A percentile compares a stretch with the other conserved stretches of the same genome.
phyloP scores from a whole-genome alignment of 2,888 invertebrate species.

The Tetragonula carbonaria region DNA sequence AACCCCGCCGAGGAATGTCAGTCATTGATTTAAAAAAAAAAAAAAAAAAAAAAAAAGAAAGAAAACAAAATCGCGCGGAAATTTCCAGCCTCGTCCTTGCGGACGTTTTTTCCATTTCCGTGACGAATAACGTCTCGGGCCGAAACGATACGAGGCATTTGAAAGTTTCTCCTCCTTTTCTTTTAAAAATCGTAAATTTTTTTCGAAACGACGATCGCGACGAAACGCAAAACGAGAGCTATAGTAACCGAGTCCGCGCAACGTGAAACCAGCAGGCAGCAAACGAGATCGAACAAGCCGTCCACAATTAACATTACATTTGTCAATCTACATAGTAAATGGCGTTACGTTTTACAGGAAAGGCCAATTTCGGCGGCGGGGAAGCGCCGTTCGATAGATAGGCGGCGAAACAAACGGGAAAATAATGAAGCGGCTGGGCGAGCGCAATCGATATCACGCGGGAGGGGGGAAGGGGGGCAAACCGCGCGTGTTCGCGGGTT shows the following conservation, averaged over 20 bases:
- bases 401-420: background rate
- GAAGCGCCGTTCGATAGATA: background rate
- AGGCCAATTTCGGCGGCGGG: background rate
- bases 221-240: no score
- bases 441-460: background rate
- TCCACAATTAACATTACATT: constrained; percentile 3
- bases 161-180: background rate
- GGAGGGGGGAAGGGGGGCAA: no score
- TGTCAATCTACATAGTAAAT: background rate
- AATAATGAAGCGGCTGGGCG: constrained; percentile 3
- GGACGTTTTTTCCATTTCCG: background rate
- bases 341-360: background rate
- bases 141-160: background rate
- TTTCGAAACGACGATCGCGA: background rate
- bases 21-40: constrained; percentile 11
- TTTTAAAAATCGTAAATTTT: background rate
- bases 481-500: background rate
- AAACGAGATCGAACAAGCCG: background rate
- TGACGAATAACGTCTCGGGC: background rate
- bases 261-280: background rate
- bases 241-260: background rate
- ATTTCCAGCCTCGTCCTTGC: background rate
- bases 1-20: constrained; percentile 21
- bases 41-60: background rate
- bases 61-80: background rate